These are phyloP conservation scores for Cynaeus angustus DNA, from an alignment of 2,888 invertebrate genomes.

Conservation along the genomic window DNA sequence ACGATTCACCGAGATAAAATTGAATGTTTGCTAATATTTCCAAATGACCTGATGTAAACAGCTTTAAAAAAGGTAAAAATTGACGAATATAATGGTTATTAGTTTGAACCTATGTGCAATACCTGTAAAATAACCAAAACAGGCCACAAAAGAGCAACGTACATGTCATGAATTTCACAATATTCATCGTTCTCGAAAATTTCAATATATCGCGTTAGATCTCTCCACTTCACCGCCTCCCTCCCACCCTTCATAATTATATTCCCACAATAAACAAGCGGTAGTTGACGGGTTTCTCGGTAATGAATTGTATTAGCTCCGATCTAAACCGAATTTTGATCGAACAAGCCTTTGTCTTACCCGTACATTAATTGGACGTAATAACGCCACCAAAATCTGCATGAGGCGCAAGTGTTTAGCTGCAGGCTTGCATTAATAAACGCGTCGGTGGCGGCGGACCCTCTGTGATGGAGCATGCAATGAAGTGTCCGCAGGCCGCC, in stretches of 20 bases:
- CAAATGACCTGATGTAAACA: too few species aligned
- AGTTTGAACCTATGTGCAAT: too few species aligned
- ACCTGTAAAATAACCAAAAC: too few species aligned
- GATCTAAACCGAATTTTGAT: slow-evolving; percentile 39
- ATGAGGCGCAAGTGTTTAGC: slow-evolving; percentile 49
- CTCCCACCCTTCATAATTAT: slow-evolving; percentile 14
- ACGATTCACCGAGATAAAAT: too few species aligned
- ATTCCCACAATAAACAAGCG: slow-evolving; percentile 31
- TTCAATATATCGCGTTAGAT: not conserved
- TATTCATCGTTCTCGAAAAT: not conserved
- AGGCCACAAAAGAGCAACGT: too few species aligned
- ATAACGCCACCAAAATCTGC: slow-evolving; percentile 46
- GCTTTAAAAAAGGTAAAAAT: too few species aligned
- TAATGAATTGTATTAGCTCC: slow-evolving; percentile 35
- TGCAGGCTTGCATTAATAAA: slow-evolving; percentile 52
- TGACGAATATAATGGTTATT: too few species aligned
- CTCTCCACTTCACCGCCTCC: not conserved
- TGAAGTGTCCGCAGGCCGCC: slow-evolving; percentile 54
- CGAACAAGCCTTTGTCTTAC: slow-evolving; percentile 45
- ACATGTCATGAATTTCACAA: too few species aligned
- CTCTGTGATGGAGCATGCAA: slow-evolving; percentile 48
- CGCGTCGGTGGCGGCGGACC: slow-evolving; percentile 26
- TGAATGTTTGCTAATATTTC: too few species aligned
- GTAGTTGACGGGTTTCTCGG: slow-evolving; percentile 20
- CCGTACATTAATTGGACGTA: slow-evolving; percentile 41